Percentiles rank a stretch among this genome's conserved stretches.
Conservation (phyloP, 1,140 invertebrate genomes). For the Caenorhabditis brenneri region DNA sequence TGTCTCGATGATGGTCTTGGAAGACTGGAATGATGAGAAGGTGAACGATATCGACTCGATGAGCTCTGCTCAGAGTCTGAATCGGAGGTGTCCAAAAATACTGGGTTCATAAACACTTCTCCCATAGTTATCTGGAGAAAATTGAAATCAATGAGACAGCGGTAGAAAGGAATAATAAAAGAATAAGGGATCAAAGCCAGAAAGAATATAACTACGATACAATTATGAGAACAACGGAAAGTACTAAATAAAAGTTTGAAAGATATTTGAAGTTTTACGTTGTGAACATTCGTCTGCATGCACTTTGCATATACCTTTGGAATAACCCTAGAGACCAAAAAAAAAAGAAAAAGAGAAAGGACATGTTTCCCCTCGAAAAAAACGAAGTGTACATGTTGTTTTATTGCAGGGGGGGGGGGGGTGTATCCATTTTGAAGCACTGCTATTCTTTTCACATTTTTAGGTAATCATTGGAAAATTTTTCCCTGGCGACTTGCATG, state of each 20-base stretch:
- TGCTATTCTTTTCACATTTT: too few species aligned
- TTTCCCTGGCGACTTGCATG: too few species aligned
- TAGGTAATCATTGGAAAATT: too few species aligned
- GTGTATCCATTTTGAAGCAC: too few species aligned
- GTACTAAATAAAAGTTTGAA: too few species aligned
- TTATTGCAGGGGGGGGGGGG: neutral
- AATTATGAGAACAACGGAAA: too few species aligned
- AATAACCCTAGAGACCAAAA: too few species aligned
- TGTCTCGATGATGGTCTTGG: neutral
- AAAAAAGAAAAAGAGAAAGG: neutral
- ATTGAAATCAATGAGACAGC: neutral
- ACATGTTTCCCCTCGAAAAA: neutral
- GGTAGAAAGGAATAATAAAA: neutral
- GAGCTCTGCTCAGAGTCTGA: slow-evolving; percentile 44
- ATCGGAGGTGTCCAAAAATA: slow-evolving; percentile 30
- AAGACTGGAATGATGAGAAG: slow-evolving; percentile 21
- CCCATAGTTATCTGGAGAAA: slow-evolving; percentile 10
- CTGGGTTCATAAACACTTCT: slow-evolving; percentile 46
- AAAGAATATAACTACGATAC: too few species aligned
- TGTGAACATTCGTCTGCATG: too few species aligned
- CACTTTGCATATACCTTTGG: too few species aligned
- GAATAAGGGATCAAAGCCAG: neutral
- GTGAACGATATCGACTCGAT: slow-evolving; percentile 22
- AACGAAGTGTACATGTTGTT: slow-evolving; percentile 3
- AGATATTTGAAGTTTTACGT: too few species aligned